A percentile compares a stretch with the other conserved stretches of the same genome.
These are phyloP conservation scores for Muscicapa comitata DNA, from an alignment of 2,797 vertebrate species.

Conservation along the genomic window DNA sequence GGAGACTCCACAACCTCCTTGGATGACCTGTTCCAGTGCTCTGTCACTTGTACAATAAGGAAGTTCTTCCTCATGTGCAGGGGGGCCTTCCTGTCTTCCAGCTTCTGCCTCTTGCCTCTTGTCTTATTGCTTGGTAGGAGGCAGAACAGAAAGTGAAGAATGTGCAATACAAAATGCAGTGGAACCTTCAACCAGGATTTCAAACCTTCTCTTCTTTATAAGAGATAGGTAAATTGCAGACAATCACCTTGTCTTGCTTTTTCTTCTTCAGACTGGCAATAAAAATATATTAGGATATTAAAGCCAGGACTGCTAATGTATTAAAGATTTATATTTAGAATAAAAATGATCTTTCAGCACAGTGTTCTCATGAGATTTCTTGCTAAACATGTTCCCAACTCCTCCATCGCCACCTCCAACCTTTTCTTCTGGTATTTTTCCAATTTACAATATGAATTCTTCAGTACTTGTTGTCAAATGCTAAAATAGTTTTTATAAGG, in stretches of 20 bases:
- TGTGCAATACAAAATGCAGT: background rate
- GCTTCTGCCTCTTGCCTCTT: background rate
- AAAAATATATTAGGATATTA: background rate
- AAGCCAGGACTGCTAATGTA: background rate
- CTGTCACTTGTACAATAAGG: background rate
- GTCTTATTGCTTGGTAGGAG: background rate
- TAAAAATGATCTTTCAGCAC: conserved; percentile 31
- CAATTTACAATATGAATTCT: conserved; percentile 23
- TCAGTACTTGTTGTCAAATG: conserved; percentile 31
- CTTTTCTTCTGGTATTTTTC: conserved; percentile 52
- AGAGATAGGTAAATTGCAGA: background rate
- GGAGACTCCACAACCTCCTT: background rate
- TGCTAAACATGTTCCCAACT: conserved; percentile 44
- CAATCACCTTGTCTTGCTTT: background rate
- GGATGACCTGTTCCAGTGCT: background rate
- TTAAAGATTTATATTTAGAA: conserved; percentile 43
- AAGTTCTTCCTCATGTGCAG: background rate
- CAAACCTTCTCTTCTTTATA: background rate
- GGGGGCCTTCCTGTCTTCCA: background rate
- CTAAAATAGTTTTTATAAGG: background rate
- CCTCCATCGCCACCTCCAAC: conserved; percentile 48
- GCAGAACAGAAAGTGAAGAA: background rate
- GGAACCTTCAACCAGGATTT: background rate
- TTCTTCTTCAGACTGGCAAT: background rate
- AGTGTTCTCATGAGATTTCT: conserved; percentile 16